Base-by-base conservation (phyloP, 2,888 invertebrate genomes). In the Dysmachus trigonus region DNA sequence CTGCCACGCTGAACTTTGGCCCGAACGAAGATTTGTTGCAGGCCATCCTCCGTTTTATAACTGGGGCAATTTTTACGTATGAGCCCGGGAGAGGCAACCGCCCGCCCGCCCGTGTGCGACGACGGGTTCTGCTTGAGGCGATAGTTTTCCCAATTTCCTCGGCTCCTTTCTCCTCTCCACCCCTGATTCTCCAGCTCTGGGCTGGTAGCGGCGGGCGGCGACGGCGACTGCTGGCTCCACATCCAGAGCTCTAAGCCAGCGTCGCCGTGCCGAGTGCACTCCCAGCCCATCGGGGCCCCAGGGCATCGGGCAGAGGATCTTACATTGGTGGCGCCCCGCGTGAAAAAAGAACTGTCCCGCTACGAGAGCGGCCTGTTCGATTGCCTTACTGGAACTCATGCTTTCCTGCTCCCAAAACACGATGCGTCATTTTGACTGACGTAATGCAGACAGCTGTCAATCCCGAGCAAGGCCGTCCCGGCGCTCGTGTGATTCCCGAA, bases 341-440 rank as follows among this genome's bases (percentile, higher is more conserved):
- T 53, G 53, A 81, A 81, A 81, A 81, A 81, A n/a, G n/a, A n/a
- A 53, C 18, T 53, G 81, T 53, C 81, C 81, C 81, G 81, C n/a
- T 81, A 31, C 35, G 38, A 41, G 7, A 13, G 38, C n/a, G n/a
- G n/a, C n/a, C n/a, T n/a, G 38, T 38, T 15, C 15, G 38, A n/a
- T 22, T 86, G 47, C 30, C 88, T 88, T 90, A 87, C 89, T 90
- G 89, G 88, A 88, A 89, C 89, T 91, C 90, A 90, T 92, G 92
- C 88, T 90, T 90, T 89, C 92, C 92, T 92, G 91, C 90, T 92
- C 90, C 90, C 89, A 91, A 91, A 92, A 92, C 90, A 92, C 91
- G 91, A 92, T 92, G 92, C 92, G 92, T 92, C 92, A 92, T 91
- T 91, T 92, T 92, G 92, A 92, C 92, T 92, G 92, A 92, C 92